Evolutionary conservation across 2,888 invertebrate species (phyloP), one percentile per base, ranked within the genome.

Genomic region (Leptinotarsa juncta): DNA sequence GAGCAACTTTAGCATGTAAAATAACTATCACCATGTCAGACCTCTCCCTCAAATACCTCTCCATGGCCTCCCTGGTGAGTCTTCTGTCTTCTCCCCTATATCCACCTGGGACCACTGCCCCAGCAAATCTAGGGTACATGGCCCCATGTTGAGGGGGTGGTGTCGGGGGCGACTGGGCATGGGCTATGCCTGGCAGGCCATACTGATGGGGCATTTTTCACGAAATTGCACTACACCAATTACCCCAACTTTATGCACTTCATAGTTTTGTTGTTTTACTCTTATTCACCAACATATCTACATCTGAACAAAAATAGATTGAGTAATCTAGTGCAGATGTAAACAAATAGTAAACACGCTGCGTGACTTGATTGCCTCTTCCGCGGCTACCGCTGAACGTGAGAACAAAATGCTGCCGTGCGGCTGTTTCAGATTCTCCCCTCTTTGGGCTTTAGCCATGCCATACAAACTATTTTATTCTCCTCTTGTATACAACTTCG

Each of bases 1-100:
- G 99, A 50, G 99, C 99, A 67, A 99, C 99, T 91, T 99, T 99
- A 67, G 99, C 99, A 89, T 99, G 99, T 73, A 99, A 90, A 83
- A 99, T 98, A 70, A 98, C 97, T 75, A 99, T 95, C 26, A 97
- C 94, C 96, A 97, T 97, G 88, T 97, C 97, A 83, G 96, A 95
- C 82, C 97, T 92, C 86, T 98, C 97, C 73, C 96, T 92, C 83
- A 99, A 91, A 88, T 99, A 99, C 73, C 96, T 93, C 87, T 97
- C 96, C 99, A 99, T 99, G 55, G 97, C 96, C 83, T 97, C 97
- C 75, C 96, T 91, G 48, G 95, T 96, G 80, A 96, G 90, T 75
- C 94, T 90, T 84, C 96, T 94, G 86, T 96, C 96, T 86, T 95
- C 95, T 67, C 93, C 92, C 74, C 94, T 91, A 86, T 93, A 93